A percentile compares a stretch with the other conserved stretches of the same genome.
Evolutionary conservation across 2,888 invertebrate species (phyloP).

Genomic region (Drosophila percnosoma): DNA sequence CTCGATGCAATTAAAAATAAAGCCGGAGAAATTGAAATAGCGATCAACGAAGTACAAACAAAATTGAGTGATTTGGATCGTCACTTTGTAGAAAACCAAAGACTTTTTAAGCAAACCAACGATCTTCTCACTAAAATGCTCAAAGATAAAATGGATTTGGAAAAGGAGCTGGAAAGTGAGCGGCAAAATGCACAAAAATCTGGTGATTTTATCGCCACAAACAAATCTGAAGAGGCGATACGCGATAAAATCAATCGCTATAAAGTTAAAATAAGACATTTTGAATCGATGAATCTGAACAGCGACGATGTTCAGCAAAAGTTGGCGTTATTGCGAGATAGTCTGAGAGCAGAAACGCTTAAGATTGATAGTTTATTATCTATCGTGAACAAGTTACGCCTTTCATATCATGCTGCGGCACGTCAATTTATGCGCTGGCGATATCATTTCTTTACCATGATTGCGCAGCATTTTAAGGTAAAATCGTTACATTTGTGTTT

Average conservation of each 20-base stretch:
- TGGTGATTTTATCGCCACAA: slow-evolving; percentile 81
- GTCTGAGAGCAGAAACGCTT: slow-evolving; percentile 4
- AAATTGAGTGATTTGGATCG: slow-evolving; percentile 62
- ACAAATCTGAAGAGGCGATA: slow-evolving; percentile 84
- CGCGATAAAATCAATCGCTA: slow-evolving; percentile 79
- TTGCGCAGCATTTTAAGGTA: slow-evolving; percentile 83
- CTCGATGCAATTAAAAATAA: slow-evolving; percentile 84
- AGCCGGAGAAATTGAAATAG: slow-evolving; percentile 74
- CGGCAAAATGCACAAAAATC: slow-evolving; percentile 65
- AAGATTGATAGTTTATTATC: slow-evolving; percentile 14
- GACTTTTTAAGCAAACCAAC: slow-evolving; percentile 41
- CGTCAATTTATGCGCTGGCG: slow-evolving; percentile 53
- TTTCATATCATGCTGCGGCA: slow-evolving; percentile 50
- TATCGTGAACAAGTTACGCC: slow-evolving; percentile 47
- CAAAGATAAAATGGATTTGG: slow-evolving; percentile 24
- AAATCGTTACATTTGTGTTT: neutral
- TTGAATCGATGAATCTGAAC: slow-evolving; percentile 71
- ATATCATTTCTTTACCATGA: slow-evolving; percentile 56
- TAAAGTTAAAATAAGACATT: slow-evolving; percentile 78
- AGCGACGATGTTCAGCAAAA: slow-evolving; percentile 60
- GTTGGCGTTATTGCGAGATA: slow-evolving; percentile 18
- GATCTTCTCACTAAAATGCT: slow-evolving; percentile 39
- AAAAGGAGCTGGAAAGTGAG: slow-evolving; percentile 41
- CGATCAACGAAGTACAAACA: slow-evolving; percentile 54
- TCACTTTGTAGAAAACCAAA: slow-evolving; percentile 49